Evolutionary conservation across 2,888 invertebrate genomes (phyloP), one percentile per base, ranked within the genome.

Genomic region (Rhyacophila evoluta): DNA sequence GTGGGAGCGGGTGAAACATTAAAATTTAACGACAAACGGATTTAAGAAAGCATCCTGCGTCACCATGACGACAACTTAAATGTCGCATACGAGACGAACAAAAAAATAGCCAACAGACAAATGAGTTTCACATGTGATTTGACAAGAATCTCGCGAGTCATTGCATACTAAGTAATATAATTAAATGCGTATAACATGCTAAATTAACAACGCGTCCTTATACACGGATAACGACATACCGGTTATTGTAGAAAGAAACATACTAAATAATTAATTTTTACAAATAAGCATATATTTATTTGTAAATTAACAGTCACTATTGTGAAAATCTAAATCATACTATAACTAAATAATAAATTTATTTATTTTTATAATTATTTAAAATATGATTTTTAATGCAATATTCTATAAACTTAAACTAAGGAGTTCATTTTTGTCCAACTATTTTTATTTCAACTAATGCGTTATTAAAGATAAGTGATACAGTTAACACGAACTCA

Each of bases 51-150:
- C 19, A 19, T 19, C 55, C 19, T 55, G 55, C 5, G 55, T 55
- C 41, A 72, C 41, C 15, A 41, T 55, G 77, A 74, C 25, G 77
- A 77, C 72, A 77, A 77, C 37, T 77, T 77, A 28, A 77, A 77
- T 72, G 68, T 28, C 25, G 73, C 68, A 12, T 33, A 76, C 41
- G 67, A 76, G 73, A 77, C 69, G 29, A 77, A 69, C 68, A 73
- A 73, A 72, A 78, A 78, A 78, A 39, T 74, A 69, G 15, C 33
- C 37, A 70, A 69, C 41, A 67, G 78, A 78, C 78, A 78, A 78
- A 78, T 74, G 74, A 74, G 41, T 25, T 70, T 74, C 78, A 74
- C 78, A 71, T 74, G 78, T 71, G 55, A 55, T 55, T 55, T 55
- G 55, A 25, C 55, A 19, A 19, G 12, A 55, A 55, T 55, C 55